phyloP scores from a whole-genome alignment of 2,113 vertebrate species.

The Brachypodius melanocephalos region DNA sequence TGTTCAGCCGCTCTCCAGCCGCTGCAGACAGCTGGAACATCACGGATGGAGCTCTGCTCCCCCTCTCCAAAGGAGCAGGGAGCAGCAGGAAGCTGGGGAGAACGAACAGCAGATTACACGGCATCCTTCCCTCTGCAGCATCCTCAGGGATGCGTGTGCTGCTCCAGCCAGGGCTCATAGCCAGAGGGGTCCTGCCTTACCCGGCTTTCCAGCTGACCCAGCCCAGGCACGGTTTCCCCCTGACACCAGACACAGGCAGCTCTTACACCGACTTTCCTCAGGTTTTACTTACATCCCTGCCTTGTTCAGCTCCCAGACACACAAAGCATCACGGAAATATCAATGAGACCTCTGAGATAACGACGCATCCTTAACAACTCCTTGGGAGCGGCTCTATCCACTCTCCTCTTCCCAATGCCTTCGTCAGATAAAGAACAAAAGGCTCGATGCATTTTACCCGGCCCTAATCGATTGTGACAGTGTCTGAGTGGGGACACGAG shows the following conservation, averaged over 20 bases:
- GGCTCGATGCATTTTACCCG: not conserved
- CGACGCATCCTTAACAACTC: not conserved
- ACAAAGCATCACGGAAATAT: not conserved
- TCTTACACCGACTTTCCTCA: not conserved
- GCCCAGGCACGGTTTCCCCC: not conserved
- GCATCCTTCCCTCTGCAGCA: not conserved
- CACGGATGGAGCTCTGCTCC: not conserved
- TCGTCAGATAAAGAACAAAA: slow-evolving; percentile 19
- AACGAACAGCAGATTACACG: rapidly evolving
- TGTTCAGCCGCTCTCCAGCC: not conserved
- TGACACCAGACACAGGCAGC: not conserved
- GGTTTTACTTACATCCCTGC: not conserved
- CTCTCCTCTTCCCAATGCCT: not conserved
- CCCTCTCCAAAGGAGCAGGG: not conserved
- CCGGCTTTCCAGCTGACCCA: not conserved
- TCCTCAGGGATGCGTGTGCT: rapidly evolving
- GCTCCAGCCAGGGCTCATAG: not conserved
- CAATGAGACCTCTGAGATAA: slow-evolving; percentile 3
- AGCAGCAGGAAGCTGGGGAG: not conserved
- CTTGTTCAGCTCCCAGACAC: not conserved
- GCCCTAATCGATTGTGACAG: not conserved
- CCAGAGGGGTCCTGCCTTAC: not conserved
- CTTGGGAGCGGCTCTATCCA: not conserved
- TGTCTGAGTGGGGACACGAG: not conserved
- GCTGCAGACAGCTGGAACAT: not conserved